Evolutionary conservation across 2,797 vertebrate genomes (phyloP), one percentile per base, ranked within the genome.

Genomic region (Ctenosaura bakeri): DNA sequence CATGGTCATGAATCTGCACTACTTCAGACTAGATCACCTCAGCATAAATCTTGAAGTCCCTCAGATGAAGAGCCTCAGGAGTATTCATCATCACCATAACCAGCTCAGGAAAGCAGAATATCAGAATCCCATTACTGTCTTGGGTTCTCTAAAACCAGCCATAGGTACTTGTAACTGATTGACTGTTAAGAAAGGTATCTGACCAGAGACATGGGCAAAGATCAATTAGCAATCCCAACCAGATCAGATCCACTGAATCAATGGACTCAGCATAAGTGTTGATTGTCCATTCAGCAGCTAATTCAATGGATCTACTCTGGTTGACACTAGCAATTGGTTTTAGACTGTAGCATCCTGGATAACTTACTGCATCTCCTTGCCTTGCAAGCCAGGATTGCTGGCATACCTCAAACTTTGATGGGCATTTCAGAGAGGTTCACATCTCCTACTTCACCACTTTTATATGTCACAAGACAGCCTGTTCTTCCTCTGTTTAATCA

Each of bases 351-450:
- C 12, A 54, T 35, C 32, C 46, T 73, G 20, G 52, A 54, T 52
- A 52, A 73, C 52, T 32, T 73, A 73, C 66, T 85, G 12, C 84
- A 35, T 16, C 12, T 73, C 24, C 22, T 50, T 69, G 35, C 46
- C 83, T 85, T 85, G 52, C 83, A 73, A 73, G 83, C 4, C 29
- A 32, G 71, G 66, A 73, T 54, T 85, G 84, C 9, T 85, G 69
- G 26, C 66, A 52, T 54, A 4, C 42, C 71, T 73, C 22, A 85
- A 35, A 56, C 50, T 22, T 22, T 56, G 52, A 46, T n/a, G 69
- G 83, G 22, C 32, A 85, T 50, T 66, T 52, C 1, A 42, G 66
- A 52, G 26, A 26, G 66, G 50, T 35, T 74, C 50, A 38, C 54
- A 6, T 50, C 69, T 56, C 52, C 69, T 54, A 52, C n/a, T 52